Conservation (phyloP, 2,797 vertebrate species). For the Sebastes flavidus region DNA sequence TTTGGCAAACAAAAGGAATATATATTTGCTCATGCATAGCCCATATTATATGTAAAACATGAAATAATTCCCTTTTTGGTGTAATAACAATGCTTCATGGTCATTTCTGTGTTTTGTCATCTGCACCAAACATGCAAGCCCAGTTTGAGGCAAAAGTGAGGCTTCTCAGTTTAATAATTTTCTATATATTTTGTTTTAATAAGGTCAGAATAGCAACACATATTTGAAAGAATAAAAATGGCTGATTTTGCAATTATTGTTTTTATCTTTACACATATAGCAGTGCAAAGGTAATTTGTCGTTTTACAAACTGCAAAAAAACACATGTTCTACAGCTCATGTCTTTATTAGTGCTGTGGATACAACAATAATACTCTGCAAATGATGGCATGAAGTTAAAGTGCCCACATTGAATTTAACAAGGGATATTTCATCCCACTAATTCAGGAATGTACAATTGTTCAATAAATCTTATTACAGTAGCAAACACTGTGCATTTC, state of each 20-base stretch:
- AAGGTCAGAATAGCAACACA: not conserved
- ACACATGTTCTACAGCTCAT: constrained; percentile 59
- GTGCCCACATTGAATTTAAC: constrained; percentile 68
- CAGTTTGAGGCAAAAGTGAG: not conserved
- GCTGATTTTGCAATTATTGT: not conserved
- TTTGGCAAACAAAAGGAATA: not conserved
- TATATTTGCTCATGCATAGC: not conserved
- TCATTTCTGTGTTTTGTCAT: rapidly evolving
- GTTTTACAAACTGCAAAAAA: constrained; percentile 29
- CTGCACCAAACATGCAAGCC: not conserved
- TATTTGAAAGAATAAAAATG: not conserved
- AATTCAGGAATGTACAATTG: constrained; percentile 65
- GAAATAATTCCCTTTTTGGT: not conserved
- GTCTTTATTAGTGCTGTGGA: constrained; percentile 78
- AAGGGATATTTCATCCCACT: constrained; percentile 46
- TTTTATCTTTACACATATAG: not conserved
- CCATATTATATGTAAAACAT: not conserved
- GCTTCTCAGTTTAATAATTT: not conserved
- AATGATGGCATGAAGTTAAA: constrained; percentile 68
- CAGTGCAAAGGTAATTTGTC: not conserved
- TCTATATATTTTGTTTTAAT: not conserved
- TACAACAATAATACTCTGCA: constrained; percentile 71
- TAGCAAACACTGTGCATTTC: constrained; percentile 52
- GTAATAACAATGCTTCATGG: not conserved
- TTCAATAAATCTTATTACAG: constrained; percentile 48